These are phyloP conservation scores for Periophthalmus modestus DNA, from an alignment of 2,113 vertebrate genomes.

Conservation along the genomic window DNA sequence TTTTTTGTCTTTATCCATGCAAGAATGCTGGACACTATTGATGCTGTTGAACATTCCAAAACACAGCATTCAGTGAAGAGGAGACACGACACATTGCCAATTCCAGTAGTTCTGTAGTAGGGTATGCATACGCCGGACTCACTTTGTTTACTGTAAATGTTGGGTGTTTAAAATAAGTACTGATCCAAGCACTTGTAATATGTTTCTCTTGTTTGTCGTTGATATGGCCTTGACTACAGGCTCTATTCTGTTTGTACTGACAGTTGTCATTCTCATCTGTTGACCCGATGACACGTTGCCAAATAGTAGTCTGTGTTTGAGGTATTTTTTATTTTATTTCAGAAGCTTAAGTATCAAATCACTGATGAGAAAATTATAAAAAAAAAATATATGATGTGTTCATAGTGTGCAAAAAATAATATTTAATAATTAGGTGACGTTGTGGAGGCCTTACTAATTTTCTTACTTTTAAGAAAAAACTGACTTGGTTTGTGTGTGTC, in stretches of 20 bases:
- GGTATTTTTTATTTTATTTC: conserved; percentile 65
- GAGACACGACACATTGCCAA: conserved; percentile 72
- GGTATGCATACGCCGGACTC: conserved; percentile 69
- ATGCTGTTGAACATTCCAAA: conserved; percentile 37
- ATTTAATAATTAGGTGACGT: conserved; percentile 74
- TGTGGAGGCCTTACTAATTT: conserved; percentile 81
- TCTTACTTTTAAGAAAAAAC: conserved; percentile 76
- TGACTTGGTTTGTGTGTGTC: conserved; percentile 66
- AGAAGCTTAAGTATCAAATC: conserved; percentile 64
- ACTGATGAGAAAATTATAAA: conserved; percentile 55
- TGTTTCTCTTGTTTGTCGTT: conserved; percentile 65
- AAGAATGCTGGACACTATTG: conserved; percentile 22
- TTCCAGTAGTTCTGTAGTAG: conserved; percentile 76
- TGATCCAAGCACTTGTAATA: conserved; percentile 74
- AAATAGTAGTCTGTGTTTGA: conserved; percentile 74
- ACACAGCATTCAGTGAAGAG: conserved; percentile 41
- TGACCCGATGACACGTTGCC: conserved; percentile 70
- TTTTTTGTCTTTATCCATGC: conserved; percentile 24
- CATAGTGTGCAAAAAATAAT: conserved; percentile 65
- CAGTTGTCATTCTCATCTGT: conserved; percentile 63
- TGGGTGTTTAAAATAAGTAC: conserved; percentile 69
- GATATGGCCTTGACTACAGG: conserved; percentile 71
- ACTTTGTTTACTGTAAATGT: conserved; percentile 77
- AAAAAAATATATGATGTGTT: conserved; percentile 67
- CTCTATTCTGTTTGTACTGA: conserved; percentile 73